phyloP scores from a whole-genome alignment of 2,888 invertebrate species.

The Plutella xylostella region DNA sequence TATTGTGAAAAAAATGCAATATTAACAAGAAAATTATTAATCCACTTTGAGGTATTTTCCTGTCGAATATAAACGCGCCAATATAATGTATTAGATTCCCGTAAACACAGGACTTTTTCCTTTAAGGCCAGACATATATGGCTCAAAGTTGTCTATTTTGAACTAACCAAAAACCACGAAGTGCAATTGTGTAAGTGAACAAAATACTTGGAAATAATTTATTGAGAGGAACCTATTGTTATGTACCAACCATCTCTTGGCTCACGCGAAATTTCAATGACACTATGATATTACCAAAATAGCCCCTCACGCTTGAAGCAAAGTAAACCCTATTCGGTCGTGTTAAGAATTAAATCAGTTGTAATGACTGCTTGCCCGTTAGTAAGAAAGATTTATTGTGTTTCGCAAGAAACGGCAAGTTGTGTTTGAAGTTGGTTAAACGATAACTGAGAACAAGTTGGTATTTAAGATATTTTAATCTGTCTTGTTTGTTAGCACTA shows the following conservation, averaged over 20 bases:
- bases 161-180: slow-evolving; percentile 6
- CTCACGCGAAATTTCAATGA: slow-evolving; percentile 60
- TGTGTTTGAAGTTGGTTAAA: slow-evolving; percentile 49
- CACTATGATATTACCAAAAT: slow-evolving; percentile 20
- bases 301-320: neutral
- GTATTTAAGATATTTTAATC: slow-evolving; percentile 50
- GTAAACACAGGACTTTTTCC: too few species aligned
- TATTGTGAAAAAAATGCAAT: too few species aligned
- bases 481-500: slow-evolving; percentile 22
- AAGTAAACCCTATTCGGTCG: neutral
- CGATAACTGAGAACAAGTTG: slow-evolving; percentile 36
- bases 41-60: too few species aligned
- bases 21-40: too few species aligned
- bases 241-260: slow-evolving; percentile 39
- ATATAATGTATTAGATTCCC: too few species aligned
- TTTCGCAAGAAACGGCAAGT: slow-evolving; percentile 40
- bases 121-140: too few species aligned
- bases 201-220: slow-evolving; percentile 53
- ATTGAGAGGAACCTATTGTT: slow-evolving; percentile 36
- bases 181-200: slow-evolving; percentile 30
- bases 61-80: too few species aligned
- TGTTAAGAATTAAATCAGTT: neutral
- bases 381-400: slow-evolving; percentile 61
- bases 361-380: neutral
- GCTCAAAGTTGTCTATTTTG: too few species aligned